Percentiles rank a stretch among this genome's conserved stretches.
phyloP scores from a whole-genome alignment of 1,140 invertebrate species.

The Drosophila pallidifrons region DNA sequence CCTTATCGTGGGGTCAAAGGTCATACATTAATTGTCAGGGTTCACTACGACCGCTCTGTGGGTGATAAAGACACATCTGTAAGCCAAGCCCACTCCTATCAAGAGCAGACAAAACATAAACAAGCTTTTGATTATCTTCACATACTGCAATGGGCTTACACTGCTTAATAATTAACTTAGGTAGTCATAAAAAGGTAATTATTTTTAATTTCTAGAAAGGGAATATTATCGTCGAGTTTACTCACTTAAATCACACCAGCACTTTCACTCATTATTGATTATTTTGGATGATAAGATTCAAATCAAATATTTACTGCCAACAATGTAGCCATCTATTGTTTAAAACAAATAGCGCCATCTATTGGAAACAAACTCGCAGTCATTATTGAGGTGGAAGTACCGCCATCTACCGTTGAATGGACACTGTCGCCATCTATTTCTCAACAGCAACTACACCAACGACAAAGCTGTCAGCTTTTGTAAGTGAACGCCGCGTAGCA shows the following conservation, averaged over 20 bases:
- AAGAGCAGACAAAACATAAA: neutral
- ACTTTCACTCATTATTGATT: neutral
- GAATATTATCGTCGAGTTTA: neutral
- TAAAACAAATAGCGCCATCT: neutral
- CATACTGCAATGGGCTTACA: too few relatives aligned
- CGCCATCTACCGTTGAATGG: neutral
- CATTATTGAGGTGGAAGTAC: too few relatives aligned
- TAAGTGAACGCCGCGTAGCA: neutral
- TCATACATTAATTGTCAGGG: constrained; percentile 15
- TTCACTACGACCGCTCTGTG: constrained; percentile 24
- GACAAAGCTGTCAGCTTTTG: constrained; percentile 19
- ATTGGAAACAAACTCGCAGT: neutral
- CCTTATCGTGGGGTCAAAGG: constrained; percentile 55
- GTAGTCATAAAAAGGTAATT: neutral
- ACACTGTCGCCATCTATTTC: neutral
- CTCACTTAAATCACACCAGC: neutral
- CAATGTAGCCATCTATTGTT: neutral
- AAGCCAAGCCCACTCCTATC: constrained; percentile 1
- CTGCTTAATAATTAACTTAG: too few relatives aligned
- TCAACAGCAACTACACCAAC: neutral
- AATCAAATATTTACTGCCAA: neutral
- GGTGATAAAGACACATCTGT: constrained; percentile 13
- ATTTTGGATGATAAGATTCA: neutral
- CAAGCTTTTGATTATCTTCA: neutral
- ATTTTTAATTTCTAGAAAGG: neutral